phyloP scores from a whole-genome alignment of 2,888 invertebrate species.

The Cryptocheilus praepositus region DNA sequence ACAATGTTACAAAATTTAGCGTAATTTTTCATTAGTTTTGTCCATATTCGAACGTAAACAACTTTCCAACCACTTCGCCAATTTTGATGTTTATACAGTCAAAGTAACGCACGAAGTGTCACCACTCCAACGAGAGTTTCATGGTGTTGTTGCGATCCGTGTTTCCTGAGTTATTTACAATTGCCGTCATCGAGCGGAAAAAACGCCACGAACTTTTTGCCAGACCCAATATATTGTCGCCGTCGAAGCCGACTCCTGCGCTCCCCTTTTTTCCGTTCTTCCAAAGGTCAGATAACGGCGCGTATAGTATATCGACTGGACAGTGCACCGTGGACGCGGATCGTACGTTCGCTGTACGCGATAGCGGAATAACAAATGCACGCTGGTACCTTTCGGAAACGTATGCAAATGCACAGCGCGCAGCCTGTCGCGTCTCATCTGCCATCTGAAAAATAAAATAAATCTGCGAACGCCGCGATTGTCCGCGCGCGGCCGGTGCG shows the following conservation, averaged over 20 bases:
- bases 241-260: neutral
- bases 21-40: no score
- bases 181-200: no score
- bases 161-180: no score
- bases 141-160: no score
- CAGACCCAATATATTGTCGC: no score
- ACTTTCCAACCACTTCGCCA: no score
- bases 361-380: slow-evolving; percentile 50
- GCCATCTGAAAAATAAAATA: neutral
- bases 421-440: slow-evolving; percentile 4
- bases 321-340: neutral
- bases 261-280: slow-evolving; percentile 1
- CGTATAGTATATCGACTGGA: neutral
- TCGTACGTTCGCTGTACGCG: slow-evolving; percentile 8
- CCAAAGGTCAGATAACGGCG: neutral
- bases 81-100: no score
- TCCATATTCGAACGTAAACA: no score
- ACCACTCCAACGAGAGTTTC: no score
- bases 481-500: neutral
- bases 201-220: no score
- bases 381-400: slow-evolving; percentile 27
- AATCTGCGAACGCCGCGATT: neutral
- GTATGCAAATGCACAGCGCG: slow-evolving; percentile 40
- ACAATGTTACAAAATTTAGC: no score
- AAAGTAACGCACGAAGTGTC: no score